Base-by-base conservation (phyloP, 2,888 invertebrate genomes). In the Sicus ferrugineus region DNA sequence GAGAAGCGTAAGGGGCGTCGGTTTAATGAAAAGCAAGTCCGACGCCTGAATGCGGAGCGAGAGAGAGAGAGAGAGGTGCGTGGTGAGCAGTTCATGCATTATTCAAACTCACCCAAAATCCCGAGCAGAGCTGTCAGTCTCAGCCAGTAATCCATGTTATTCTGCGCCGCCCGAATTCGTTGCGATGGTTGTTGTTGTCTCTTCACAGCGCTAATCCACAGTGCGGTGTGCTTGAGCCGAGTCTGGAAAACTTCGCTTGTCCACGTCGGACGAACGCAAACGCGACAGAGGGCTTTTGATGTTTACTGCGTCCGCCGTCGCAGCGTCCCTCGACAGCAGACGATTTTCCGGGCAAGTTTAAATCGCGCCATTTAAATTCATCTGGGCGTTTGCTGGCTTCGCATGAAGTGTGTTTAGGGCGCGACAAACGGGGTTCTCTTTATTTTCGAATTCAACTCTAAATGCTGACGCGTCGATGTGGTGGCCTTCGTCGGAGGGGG, bases 101-200 rank as follows among this genome's bases (percentile, higher is more conserved):
- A 42, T 1, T n/a, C 26, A 34, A 65, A 65, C 65, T 65, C 38
- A 65, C 65, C 65, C 30, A 28, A n/a, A 63, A 63, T n/a, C 30
- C 26, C 28, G n/a, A 63, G 48, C 28, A 63, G 48, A 5, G 48
- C 9, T 31, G 21, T 7, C 46, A 26, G 30, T 19, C 16, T 26
- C 30, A 63, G 63, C 63, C 63, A 63, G 46, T 63, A 63, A 63
- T 63, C 63, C 63, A 63, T 46, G 26, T 26, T 26, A 48, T 63
- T 21, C 63, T 19, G 46, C 19, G 21, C n/a, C 46, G 21, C n/a
- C 19, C 38, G 14, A 19, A n/a, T 9, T 31, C 19, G 34, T 19
- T 59, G n/a, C 34, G 14, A 30, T 46, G 38, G 61, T 42, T 61
- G 61, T 61, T 42, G 61, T 34, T 14, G 38, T 11, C 23, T 61